Base-by-base conservation (phyloP, 2,797 vertebrate genomes). In the Pelobates cultripes region DNA sequence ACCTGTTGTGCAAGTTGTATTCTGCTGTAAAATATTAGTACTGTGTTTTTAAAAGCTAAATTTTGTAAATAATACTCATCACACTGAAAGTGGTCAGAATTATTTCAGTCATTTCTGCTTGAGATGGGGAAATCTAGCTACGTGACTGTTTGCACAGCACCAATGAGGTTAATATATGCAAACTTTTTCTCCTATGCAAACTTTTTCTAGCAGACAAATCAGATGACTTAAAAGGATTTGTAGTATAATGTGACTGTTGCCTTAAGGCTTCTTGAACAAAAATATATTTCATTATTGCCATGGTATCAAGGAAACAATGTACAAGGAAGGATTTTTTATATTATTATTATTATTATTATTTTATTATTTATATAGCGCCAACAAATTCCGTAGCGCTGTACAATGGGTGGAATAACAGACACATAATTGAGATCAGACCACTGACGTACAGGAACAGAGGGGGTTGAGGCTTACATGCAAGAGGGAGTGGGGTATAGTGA, bases 91-190 rank as follows among this genome's bases (percentile, higher is more conserved):
- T 70, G 55, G 68, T 78, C 57, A 82, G 13, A 4, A 13, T 45
- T 53, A 10, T 64, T 60, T 41, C 67, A 15, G 28, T 41, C 51
- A 13, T 70, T 64, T 66, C 66, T 70, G 55, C 4, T 9, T 78
- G 17, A 70, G 41, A 83, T 17, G 72, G 69, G 81, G 71, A 70
- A 75, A 44, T 28, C 61, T 5, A 3, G 64, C 75, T 83, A 83
- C 81, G 81, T 83, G 81, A 83, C 81, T 43, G 4, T 40, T 3
- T 66, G 77, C 81, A 83, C 81, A 70, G 15, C 66, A 55, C 13
- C 73, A 66, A 70, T 70, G 70, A 74, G 63, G 7, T 60, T 75
- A 13, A 75, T 64, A 64, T 60, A 43, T 70, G 70, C 64, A 69
- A 83, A n/a, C n/a, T 45, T 70, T 87, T 75, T 75, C 9, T 15